Conservation (phyloP, 2,888 invertebrate genomes). For the Calameuta filiformis region DNA sequence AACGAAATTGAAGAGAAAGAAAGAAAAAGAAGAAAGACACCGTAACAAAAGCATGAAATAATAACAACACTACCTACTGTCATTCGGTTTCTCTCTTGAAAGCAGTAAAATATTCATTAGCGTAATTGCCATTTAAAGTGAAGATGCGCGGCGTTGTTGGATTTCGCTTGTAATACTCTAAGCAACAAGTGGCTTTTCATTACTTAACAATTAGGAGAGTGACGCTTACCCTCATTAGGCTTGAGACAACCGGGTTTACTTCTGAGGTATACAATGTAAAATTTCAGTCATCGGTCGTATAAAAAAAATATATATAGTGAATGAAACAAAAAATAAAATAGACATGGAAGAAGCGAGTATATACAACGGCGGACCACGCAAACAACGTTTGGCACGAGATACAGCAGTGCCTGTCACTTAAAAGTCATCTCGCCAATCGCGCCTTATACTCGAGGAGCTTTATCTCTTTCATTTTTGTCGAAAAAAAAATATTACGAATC, state of each 20-base stretch:
- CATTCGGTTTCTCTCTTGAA: background rate
- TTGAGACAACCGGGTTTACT: background rate
- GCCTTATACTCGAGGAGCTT: background rate
- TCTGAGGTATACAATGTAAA: background rate
- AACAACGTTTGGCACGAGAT: slow-evolving; percentile 5
- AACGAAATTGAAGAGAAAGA: background rate
- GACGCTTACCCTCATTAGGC: background rate
- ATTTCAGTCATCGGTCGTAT: background rate
- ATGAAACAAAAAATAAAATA: slow-evolving; percentile 23
- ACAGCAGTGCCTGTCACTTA: background rate
- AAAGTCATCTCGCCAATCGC: background rate
- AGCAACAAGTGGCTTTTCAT: background rate
- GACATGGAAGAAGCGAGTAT: slow-evolving; percentile 46
- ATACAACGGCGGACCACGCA: slow-evolving; percentile 32
- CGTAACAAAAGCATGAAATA: background rate
- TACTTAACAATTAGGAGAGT: background rate
- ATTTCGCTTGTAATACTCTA: background rate
- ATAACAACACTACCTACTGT: too few relatives aligned
- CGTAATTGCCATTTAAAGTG: background rate
- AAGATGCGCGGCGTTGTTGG: background rate
- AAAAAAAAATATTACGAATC: background rate
- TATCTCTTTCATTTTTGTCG: background rate
- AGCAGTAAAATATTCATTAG: background rate
- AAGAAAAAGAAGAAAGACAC: background rate
- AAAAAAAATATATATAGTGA: background rate